Base-by-base conservation (phyloP, 2,113 vertebrate genomes). In the Petrocephalus zakoni region DNA sequence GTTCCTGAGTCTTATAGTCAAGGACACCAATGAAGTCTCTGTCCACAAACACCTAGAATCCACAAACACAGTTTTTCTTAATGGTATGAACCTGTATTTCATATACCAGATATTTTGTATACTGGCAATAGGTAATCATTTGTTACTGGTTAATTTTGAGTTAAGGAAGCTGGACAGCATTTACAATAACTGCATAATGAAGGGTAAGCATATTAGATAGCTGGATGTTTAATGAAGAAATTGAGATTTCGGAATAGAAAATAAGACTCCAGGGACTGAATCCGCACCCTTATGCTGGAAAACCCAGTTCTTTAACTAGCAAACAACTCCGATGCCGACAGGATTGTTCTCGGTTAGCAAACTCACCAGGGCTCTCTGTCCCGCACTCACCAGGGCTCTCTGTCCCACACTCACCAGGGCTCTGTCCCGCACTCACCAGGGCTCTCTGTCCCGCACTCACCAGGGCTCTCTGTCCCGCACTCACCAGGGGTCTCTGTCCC, bases 361-460 rank as follows among this genome's bases (percentile, higher is more conserved):
- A 84, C 90, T 92, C 85, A 98, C 97, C 96, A 97, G 93, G 0
- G 97, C n/a, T n/a, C 97, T 92, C 97, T 93, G 90, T 99, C 98
- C 37, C 95, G 95, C 89, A 97, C 91, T n/a, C n/a, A n/a, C n/a
- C n/a, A n/a, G n/a, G n/a, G n/a, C n/a, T n/a, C n/a, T n/a, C n/a
- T n/a, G n/a, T n/a, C n/a, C 29, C 21, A 5, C 7, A 84, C 90
- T 92, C 85, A 98, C 97, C 96, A 97, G 93, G 0, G 97, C 97
- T 92, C 97, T 93, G 90, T 99, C 98, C 37, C 95, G 95, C 89
- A 97, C 91, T n/a, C n/a, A n/a, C n/a, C n/a, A n/a, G n/a, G n/a
- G n/a, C n/a, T n/a, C n/a, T n/a, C n/a, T n/a, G n/a, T n/a, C n/a
- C 29, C 21, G 2, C 7, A 84, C 90, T 92, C 85, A 98, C 97